Percentiles rank a stretch among this genome's conserved stretches.
phyloP scores from a whole-genome alignment of 2,888 invertebrate genomes.

The Elysia crispata region DNA sequence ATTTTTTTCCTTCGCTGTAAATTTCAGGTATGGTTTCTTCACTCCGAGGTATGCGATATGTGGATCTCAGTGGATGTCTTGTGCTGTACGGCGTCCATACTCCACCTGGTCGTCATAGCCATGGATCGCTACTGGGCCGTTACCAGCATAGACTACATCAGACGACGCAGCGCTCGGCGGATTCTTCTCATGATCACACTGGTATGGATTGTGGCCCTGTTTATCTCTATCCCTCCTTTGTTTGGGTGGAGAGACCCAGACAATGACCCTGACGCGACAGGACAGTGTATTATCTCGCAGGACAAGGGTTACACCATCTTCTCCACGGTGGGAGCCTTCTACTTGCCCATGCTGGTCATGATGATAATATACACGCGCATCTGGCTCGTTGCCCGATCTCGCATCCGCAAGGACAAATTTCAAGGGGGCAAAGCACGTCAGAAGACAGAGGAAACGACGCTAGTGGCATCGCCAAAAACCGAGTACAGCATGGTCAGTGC shows the following conservation, averaged over 20 bases:
- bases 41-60: conserved; percentile 92
- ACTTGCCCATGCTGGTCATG: conserved; percentile 95
- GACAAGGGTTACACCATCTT: conserved; percentile 92
- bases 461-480: conserved; percentile 53
- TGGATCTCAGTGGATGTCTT: conserved; percentile 99
- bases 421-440: conserved; percentile 52
- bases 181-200: conserved; percentile 92
- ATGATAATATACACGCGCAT: conserved; percentile 98
- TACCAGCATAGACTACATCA: conserved; percentile 97
- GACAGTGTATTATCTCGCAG: conserved; percentile 90
- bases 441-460: conserved; percentile 53
- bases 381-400: conserved; percentile 87
- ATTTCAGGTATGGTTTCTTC: conserved; percentile 87
- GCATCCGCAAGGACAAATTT: conserved; percentile 71
- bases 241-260: conserved; percentile 79
- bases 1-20: too few relatives aligned
- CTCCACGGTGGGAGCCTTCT: conserved; percentile 97
- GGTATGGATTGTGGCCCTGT: conserved; percentile 94
- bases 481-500: conserved; percentile 51
- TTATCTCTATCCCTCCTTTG: conserved; percentile 95
- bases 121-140: conserved; percentile 99
- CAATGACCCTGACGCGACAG: conserved; percentile 66
- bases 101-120: conserved; percentile 97
- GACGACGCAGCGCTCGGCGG: conserved; percentile 88
- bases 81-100: conserved; percentile 96